These are phyloP conservation scores for Allacma fusca DNA, from an alignment of 2,888 invertebrate species.

Conservation along the genomic window DNA sequence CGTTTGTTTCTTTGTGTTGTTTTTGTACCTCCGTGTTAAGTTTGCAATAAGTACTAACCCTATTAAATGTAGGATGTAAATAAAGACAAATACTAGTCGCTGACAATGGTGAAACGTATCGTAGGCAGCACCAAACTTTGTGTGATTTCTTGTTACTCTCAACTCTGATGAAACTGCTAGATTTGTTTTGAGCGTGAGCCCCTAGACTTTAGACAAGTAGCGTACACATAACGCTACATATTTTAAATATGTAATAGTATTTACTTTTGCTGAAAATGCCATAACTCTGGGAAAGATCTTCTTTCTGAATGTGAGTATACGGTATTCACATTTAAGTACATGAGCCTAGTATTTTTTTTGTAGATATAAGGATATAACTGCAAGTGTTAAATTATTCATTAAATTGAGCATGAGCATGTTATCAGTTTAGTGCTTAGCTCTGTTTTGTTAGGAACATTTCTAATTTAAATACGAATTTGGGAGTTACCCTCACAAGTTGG, in stretches of 20 bases:
- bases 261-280: too few relatives aligned
- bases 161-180: not conserved
- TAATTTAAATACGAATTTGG: too few relatives aligned
- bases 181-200: not conserved
- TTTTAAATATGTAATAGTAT: too few relatives aligned
- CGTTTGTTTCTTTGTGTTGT: constrained; percentile 34
- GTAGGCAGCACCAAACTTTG: not conserved
- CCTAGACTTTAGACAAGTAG: not conserved
- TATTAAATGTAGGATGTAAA: not conserved
- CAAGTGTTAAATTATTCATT: not conserved
- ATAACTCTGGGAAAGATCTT: too few relatives aligned
- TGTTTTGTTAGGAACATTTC: too few relatives aligned
- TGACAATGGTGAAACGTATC: constrained; percentile 2
- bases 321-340: too few relatives aligned
- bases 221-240: too few relatives aligned
- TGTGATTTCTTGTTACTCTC: constrained; percentile 11
- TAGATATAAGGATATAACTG: not conserved
- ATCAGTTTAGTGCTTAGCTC: not conserved
- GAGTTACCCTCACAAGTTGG: too few relatives aligned
- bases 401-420: constrained; percentile 8
- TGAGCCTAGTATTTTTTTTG: too few relatives aligned
- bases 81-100: constrained; percentile 1
- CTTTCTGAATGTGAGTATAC: too few relatives aligned
- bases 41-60: not conserved
- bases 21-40: constrained; percentile 4